Evolutionary conservation across 2,797 vertebrate genomes (phyloP).

Genomic region (Xiphophorus birchmanni): DNA sequence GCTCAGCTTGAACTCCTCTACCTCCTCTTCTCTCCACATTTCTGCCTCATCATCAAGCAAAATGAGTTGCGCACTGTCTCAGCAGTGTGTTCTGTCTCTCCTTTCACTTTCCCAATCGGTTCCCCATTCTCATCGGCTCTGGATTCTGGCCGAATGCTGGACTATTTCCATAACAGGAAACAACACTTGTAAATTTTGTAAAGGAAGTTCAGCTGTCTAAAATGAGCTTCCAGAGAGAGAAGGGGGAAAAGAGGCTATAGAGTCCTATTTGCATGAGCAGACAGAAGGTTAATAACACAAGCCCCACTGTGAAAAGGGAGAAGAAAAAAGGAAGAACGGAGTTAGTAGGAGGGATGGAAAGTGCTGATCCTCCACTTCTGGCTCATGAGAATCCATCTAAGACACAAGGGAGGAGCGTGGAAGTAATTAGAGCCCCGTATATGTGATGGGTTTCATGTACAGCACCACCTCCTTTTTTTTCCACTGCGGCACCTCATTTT

Average conservation of each 20-base stretch:
- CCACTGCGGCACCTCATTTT: constrained; percentile 54
- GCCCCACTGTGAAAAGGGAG: constrained; percentile 73
- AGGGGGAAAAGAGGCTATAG: constrained; percentile 42
- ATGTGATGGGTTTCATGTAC: constrained; percentile 62
- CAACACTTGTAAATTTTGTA: constrained; percentile 45
- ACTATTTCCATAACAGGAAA: constrained; percentile 50
- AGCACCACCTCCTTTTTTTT: constrained; percentile 43
- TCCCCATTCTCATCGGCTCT: constrained; percentile 5
- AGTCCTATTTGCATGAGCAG: constrained; percentile 77
- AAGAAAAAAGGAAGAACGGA: constrained; percentile 59
- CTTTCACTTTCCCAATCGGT: background rate
- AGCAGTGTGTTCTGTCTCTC: constrained; percentile 25
- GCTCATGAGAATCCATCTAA: constrained; percentile 71
- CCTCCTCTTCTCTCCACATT: background rate
- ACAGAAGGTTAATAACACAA: constrained; percentile 82
- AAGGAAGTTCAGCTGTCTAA: constrained; percentile 58
- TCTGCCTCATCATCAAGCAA: constrained; percentile 23
- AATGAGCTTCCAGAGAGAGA: constrained; percentile 38
- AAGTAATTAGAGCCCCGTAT: constrained; percentile 74
- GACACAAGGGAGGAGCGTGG: constrained; percentile 69
- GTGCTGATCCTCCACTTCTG: constrained; percentile 75
- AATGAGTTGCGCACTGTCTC: constrained; percentile 31
- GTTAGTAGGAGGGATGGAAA: constrained; percentile 70
- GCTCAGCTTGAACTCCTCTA: background rate
- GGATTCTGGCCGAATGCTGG: constrained; percentile 36